A percentile compares a stretch with the other conserved stretches of the same genome.
Conservation (phyloP, 2,113 vertebrate genomes). For the Notechis scutatus region DNA sequence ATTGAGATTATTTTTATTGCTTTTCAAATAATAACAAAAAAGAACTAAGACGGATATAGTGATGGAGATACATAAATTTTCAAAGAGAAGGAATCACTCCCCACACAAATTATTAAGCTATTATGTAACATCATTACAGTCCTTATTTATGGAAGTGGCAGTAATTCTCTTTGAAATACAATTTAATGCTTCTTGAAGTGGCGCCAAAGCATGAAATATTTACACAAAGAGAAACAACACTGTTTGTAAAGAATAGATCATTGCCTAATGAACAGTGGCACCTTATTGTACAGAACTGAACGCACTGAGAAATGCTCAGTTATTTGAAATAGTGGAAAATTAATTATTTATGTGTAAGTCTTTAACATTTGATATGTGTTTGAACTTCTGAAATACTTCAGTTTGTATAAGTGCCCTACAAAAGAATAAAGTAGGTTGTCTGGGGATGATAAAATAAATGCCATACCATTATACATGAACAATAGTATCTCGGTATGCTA, state of each 20-base stretch:
- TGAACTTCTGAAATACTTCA: background rate
- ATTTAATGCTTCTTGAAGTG: background rate
- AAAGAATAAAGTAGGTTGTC: background rate
- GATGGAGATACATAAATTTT: background rate
- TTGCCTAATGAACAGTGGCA: background rate
- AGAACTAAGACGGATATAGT: background rate
- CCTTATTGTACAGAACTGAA: background rate
- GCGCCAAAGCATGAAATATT: conserved; percentile 6
- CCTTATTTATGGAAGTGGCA: background rate
- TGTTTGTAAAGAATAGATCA: background rate
- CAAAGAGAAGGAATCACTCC: background rate
- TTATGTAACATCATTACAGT: background rate
- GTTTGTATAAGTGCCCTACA: background rate
- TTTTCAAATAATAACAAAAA: background rate
- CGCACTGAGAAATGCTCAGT: background rate
- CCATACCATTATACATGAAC: background rate
- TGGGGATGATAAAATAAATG: background rate
- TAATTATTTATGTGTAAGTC: background rate
- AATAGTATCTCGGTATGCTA: background rate
- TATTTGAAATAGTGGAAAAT: background rate
- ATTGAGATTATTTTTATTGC: background rate
- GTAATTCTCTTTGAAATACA: background rate
- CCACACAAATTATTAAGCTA: background rate
- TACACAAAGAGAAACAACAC: background rate
- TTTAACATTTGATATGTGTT: background rate